Evolutionary conservation across 2,797 vertebrate species (phyloP), one percentile per base, ranked within the genome.

Genomic region (Florisuga fusca): DNA sequence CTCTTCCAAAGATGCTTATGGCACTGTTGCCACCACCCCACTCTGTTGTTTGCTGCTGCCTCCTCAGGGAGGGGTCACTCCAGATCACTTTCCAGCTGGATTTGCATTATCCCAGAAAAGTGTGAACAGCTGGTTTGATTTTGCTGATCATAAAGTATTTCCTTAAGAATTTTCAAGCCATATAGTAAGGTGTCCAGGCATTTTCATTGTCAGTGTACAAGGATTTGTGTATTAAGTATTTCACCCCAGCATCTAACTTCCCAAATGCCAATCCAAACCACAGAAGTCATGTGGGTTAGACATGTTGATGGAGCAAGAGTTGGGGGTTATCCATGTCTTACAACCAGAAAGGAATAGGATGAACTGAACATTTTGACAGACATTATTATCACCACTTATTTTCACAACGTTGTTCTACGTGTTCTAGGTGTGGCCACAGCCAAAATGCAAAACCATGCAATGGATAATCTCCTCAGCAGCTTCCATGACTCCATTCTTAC

Each of bases 81-180:
- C 88, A 84, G 54, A 64, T 90, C 59, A 48, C 81, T 59, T 92
- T 79, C 67, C 66, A 96, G 55, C 20, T 72, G 67, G 46, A 75
- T 90, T 89, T 84, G 77, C 59, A 55, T 94, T 92, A 92, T 78
- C 43, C 74, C 81, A 63, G 89, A 73, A 87, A 91, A 90, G 91
- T 53, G 34, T 38, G 45, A 95, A 82, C 77, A 90, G 84, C 77
- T 95, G 89, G 10, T 87, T 96, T 95, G 58, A 38, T 90, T 93
- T 91, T 61, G 48, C 81, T 68, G 38, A 90, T 63, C 89, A 87
- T 79, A 69, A 92, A 87, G 48, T 43, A 81, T 73, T 96, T 93
- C 55, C 76, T 78, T 75, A 75, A 86, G 89, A 81, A 81, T 91
- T 86, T 81, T 68, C 73, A 66, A 69, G 58, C 55, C 3, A 0